Evolutionary conservation across 30 jellyfish, hydroid and myxozoan genomes (phyloP), one percentile per base, ranked within the genome.

Genomic region (Aurelia sp.): DNA sequence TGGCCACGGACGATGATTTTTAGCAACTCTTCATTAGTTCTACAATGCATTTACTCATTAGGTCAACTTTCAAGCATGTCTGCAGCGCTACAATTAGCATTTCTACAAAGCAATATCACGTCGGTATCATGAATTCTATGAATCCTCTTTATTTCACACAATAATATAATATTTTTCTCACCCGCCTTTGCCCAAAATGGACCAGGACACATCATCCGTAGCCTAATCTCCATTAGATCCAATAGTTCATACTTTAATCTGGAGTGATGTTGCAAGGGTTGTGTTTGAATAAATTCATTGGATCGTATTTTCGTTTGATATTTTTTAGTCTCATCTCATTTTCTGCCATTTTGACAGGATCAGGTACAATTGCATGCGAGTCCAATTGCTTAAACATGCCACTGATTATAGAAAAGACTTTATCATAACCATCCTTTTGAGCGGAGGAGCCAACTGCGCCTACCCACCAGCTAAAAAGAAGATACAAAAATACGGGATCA

Each of bases 401-500:
- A 55, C 67, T 70, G 68, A 89, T 70, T 6, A 89, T 67, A 2
- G 61, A 31, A 58, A 55, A 63, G 40, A 89, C 85, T 18, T 80
- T 80, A 63, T 80, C 86, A 71, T 70, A 89, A n/a, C 91, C 88
- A 22, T 67, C 59, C 15, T 47, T 59, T 4, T 66, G 66, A 20
- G 92, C 76, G 15, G 92, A 72, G 5, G 97, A 72, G 9, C 97
- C 97, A 72, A 89, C 97, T 0, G 92, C 89, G 17, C 97, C 97
- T 3, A 81, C 97, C 97, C 97, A 89, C 86, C 89, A 89, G 65
- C 97, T 89, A 48, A 44, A 51, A 47, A n/a, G 0, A 68, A 65
- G 5, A 35, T 21, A 22, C 55, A 20, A 35, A 63, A 13, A 41
- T 44, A 44, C 7, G 3, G 16, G 9, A 44, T 44, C 15, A 44